Evolutionary conservation across 2,113 vertebrate genomes (phyloP).

Genomic region (Zosterops hypoxanthus): DNA sequence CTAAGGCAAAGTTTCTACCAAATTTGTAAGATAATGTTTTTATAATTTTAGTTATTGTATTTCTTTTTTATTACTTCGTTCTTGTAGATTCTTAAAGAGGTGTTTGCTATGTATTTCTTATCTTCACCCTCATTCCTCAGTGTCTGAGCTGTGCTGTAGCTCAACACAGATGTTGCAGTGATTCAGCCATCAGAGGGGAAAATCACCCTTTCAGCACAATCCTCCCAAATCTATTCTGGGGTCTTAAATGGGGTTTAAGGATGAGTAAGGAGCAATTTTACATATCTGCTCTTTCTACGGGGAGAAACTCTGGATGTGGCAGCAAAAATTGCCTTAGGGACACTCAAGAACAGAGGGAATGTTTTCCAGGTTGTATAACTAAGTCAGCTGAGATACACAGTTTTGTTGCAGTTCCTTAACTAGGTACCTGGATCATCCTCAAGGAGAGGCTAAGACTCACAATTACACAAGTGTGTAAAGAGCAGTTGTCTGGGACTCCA

Average conservation of each 20-base stretch:
- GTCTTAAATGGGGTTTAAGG: neutral
- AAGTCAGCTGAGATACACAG: neutral
- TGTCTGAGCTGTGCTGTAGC: neutral
- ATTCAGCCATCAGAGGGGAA: neutral
- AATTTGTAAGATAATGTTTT: constrained; percentile 37
- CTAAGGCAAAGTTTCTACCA: constrained; percentile 25
- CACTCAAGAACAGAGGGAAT: neutral
- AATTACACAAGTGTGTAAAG: neutral
- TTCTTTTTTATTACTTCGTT: neutral
- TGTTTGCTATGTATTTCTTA: neutral
- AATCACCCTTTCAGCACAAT: neutral
- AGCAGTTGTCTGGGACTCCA: neutral
- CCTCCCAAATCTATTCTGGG: neutral
- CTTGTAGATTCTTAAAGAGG: neutral
- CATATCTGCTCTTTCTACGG: neutral
- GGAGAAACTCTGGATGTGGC: neutral
- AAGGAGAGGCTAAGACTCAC: neutral
- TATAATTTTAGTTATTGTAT: constrained; percentile 18
- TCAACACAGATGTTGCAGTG: neutral
- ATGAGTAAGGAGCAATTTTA: neutral
- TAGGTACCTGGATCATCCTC: neutral
- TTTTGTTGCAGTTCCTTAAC: neutral
- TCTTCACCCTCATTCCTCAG: neutral
- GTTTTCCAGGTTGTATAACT: neutral
- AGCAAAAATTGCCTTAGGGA: neutral